These are phyloP conservation scores for Porites evermanni DNA, from an alignment of 92 coral and sea anemone species.

Conservation along the genomic window DNA sequence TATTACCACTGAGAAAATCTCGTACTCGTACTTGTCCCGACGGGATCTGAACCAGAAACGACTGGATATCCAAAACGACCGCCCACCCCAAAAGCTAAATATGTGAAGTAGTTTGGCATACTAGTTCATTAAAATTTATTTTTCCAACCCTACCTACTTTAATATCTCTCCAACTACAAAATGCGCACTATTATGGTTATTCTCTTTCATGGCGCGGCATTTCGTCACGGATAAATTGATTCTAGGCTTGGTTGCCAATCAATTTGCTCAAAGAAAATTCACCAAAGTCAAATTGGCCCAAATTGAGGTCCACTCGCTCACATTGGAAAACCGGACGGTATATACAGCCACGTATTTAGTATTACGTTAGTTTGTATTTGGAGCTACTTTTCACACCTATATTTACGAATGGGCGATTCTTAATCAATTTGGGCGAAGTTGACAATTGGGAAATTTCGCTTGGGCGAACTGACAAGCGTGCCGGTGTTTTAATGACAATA, in stretches of 20 bases:
- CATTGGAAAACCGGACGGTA: background rate
- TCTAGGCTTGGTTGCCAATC: background rate
- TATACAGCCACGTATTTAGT: too few relatives aligned
- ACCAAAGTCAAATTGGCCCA: background rate
- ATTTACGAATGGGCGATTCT: background rate
- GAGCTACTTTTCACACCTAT: too few relatives aligned
- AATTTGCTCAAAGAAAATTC: background rate
- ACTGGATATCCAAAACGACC: too few relatives aligned
- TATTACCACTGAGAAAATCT: too few relatives aligned
- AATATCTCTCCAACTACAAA: constrained; percentile 27
- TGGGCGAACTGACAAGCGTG: background rate
- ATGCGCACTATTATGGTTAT: constrained; percentile 28
- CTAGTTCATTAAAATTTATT: constrained; percentile 46
- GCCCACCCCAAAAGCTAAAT: too few relatives aligned
- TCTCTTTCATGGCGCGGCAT: constrained; percentile 12
- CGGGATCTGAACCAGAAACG: too few relatives aligned
- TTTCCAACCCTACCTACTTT: constrained; percentile 48
- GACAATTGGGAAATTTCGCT: background rate
- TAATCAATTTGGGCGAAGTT: background rate
- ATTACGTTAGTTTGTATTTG: too few relatives aligned
- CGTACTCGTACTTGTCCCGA: too few relatives aligned
- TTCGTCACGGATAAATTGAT: constrained; percentile 25
- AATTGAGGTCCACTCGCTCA: background rate
- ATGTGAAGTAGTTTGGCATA: background rate
- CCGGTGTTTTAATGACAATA: constrained; percentile 14